Percentiles rank a stretch among this genome's conserved stretches.
Conservation (phyloP, 2,888 invertebrate species). For the Sarcophaga subvicina region DNA sequence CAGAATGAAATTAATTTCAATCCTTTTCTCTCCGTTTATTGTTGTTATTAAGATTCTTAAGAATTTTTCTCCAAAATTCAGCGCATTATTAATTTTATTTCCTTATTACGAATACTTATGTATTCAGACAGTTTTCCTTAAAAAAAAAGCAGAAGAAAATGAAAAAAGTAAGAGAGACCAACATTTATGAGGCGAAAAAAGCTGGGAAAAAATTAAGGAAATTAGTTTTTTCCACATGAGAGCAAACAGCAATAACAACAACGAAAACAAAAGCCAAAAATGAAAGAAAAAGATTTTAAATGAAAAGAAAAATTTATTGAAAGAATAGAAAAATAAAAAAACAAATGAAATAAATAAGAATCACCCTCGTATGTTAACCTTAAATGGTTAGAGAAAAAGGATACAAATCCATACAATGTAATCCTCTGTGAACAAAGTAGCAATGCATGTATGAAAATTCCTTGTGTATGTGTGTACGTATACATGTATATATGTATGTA, state of each 20-base stretch:
- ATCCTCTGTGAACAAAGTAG: slow-evolving; percentile 17
- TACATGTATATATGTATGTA: neutral
- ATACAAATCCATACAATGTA: slow-evolving; percentile 37
- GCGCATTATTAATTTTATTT: neutral
- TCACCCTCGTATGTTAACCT: slow-evolving; percentile 24
- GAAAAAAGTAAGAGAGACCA: slow-evolving; percentile 14
- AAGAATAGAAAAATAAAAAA: slow-evolving; percentile 45
- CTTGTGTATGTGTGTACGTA: neutral
- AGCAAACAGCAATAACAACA: slow-evolving; percentile 37
- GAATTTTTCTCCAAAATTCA: neutral
- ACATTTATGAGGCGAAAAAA: slow-evolving; percentile 56
- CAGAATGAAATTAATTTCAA: too few relatives aligned
- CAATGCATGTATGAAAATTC: neutral
- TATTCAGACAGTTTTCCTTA: neutral
- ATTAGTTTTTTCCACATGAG: slow-evolving; percentile 74
- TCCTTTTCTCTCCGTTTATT: neutral
- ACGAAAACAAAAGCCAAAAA: slow-evolving; percentile 13
- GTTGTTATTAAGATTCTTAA: neutral
- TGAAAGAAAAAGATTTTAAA: slow-evolving; percentile 24
- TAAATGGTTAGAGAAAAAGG: slow-evolving; percentile 39
- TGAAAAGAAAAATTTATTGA: slow-evolving; percentile 54
- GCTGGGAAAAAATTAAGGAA: slow-evolving; percentile 71
- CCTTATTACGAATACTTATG: neutral
- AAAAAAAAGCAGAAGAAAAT: neutral
- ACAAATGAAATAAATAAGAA: slow-evolving; percentile 1